phyloP scores from a whole-genome alignment of 2,888 invertebrate genomes.

The Eulithis testata region DNA sequence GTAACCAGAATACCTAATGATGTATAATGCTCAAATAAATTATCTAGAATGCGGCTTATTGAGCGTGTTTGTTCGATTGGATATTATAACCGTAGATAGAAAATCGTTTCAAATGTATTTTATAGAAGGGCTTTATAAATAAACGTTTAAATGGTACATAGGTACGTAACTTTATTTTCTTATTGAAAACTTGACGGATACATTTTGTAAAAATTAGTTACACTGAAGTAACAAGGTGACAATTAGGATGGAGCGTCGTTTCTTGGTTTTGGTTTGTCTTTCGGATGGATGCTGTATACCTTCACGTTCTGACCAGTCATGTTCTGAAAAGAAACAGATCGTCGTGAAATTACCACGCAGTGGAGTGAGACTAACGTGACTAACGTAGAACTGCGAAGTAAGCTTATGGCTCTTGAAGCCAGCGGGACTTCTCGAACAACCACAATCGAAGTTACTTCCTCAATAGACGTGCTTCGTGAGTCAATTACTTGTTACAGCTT shows the following conservation, averaged over 20 bases:
- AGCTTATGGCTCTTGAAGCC: no score
- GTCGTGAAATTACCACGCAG: no score
- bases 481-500: no score
- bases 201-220: not conserved
- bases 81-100: slow-evolving; percentile 9
- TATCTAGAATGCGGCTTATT: not conserved
- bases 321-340: slow-evolving; percentile 59
- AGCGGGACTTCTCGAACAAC: no score
- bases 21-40: not conserved
- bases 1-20: no score
- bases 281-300: slow-evolving; percentile 57
- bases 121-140: slow-evolving; percentile 17
- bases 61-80: not conserved
- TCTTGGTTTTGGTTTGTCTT: slow-evolving; percentile 35
- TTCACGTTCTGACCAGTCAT: slow-evolving; percentile 69
- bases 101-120: slow-evolving; percentile 12
- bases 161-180: slow-evolving; percentile 5
- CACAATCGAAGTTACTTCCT: no score
- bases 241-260: slow-evolving; percentile 5
- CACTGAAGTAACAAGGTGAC: not conserved
- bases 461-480: no score
- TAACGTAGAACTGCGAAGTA: no score
- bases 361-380: no score
- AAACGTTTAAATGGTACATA: slow-evolving; percentile 12
- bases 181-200: not conserved